phyloP scores from a whole-genome alignment of 2,797 vertebrate species.

The Cyclopterus lumpus region DNA sequence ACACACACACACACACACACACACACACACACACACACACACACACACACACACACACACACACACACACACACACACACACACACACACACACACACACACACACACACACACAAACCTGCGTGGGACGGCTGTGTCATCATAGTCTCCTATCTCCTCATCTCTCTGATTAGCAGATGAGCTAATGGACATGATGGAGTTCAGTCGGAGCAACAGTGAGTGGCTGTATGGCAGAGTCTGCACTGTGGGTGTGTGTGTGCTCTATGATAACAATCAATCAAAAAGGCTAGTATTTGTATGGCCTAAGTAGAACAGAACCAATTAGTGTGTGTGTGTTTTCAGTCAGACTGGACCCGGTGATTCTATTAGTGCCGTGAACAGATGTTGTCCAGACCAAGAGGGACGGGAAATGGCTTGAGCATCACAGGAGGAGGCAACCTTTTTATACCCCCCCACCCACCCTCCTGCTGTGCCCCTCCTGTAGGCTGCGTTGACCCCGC shows the following conservation, averaged over 20 bases:
- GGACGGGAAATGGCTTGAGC: not conserved
- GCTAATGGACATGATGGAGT: conserved; percentile 63
- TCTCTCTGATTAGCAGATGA: conserved; percentile 41
- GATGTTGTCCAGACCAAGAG: conserved; percentile 33
- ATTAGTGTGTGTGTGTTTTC: conserved; percentile 19
- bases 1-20: not conserved
- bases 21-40: not conserved
- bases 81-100: not conserved
- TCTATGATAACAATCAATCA: conserved; percentile 15
- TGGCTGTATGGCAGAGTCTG: conserved; percentile 5
- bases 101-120: not conserved
- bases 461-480: not conserved
- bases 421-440: not conserved
- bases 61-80: not conserved
- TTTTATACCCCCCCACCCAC: not conserved
- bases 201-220: conserved; percentile 24
- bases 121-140: conserved; percentile 27
- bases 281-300: conserved; percentile 3
- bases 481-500: not conserved
- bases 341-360: conserved; percentile 16
- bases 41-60: not conserved
- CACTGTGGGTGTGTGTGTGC: not conserved
- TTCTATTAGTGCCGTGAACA: conserved; percentile 21
- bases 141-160: conserved; percentile 12
- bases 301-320: conserved; percentile 1